Base-by-base conservation (phyloP, 2,888 invertebrate species). In the Chrysopilus asiliformis region DNA sequence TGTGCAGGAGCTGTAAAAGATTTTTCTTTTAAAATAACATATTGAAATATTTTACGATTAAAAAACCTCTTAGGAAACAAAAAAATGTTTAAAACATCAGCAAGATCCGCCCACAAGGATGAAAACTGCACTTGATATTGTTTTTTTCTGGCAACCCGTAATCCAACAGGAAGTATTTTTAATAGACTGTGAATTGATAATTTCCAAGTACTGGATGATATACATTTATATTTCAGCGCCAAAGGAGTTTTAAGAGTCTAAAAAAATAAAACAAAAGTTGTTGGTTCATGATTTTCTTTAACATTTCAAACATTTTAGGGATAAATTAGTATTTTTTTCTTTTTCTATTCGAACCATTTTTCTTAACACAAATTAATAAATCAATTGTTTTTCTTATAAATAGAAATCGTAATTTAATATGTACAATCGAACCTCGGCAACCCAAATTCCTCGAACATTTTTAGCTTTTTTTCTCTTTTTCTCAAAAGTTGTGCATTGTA, bases 81-180 rank as follows among this genome's bases (percentile, higher is more conserved):
- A 59, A 94, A 95, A 37, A 86, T 83, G 51, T 95, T 90, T 24
- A 97, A 64, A 0, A 89, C 82, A 34, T 72, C 72, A 0, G 86
- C 87, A 39, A 97, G 67, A 49, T 81, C 81, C 36, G 78, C 74
- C 97, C 97, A 97, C 68, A 86, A 80, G 33, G 70, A 70, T 36
- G 70, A 64, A 57, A 84, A 84, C 27, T 73, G 72, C 43, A 78
- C 76, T 24, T 85, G 78, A n/a, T n/a, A n/a, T n/a, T n/a, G n/a
- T 50, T 74, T 68, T 42, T 77, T 76, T 48, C 90, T 72, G 16
- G 93, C 93, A 15, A 94, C 69, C 5, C 91, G 91, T 26, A 97
- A 66, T 0, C 90, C 91, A 2, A 82, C 78, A 45, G 79, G 79
- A 42, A 95, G 65, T 15, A 90, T 76, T 49, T 78, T 70, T 37